Evolutionary conservation across 2,113 vertebrate species (phyloP).

Genomic region (Elephas maximus): DNA sequence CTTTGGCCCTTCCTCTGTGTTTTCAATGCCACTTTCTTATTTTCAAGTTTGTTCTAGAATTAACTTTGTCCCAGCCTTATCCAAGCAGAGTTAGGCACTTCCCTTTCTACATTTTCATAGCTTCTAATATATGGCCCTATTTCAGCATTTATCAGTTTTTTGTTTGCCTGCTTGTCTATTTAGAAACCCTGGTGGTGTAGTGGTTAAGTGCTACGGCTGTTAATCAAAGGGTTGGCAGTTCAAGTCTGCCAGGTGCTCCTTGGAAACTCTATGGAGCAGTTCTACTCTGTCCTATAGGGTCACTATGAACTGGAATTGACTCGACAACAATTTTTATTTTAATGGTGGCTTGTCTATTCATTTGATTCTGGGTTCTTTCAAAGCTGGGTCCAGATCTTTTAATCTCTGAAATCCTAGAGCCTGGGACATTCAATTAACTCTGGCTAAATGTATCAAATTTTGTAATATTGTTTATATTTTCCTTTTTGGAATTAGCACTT

Average conservation of each 20-base stretch:
- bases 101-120: not conserved
- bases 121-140: not conserved
- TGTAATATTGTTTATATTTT: not conserved
- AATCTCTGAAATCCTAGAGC: not conserved
- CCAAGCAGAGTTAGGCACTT: not conserved
- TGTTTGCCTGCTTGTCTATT: not conserved
- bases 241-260: too few relatives aligned
- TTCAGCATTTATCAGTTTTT: constrained; percentile 8
- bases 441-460: not conserved
- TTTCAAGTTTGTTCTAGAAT: not conserved
- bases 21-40: not conserved
- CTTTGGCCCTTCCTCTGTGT: not conserved
- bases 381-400: not conserved
- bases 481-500: not conserved
- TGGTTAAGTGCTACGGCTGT: too few relatives aligned
- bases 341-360: not conserved
- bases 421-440: not conserved
- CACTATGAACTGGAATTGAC: too few relatives aligned
- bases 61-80: not conserved
- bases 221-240: too few relatives aligned
- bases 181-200: too few relatives aligned
- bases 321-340: too few relatives aligned
- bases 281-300: too few relatives aligned
- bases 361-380: constrained; percentile 1
- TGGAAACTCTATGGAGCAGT: too few relatives aligned